phyloP scores from a whole-genome alignment of 1,140 invertebrate species.

The Ganaspis sp. region DNA sequence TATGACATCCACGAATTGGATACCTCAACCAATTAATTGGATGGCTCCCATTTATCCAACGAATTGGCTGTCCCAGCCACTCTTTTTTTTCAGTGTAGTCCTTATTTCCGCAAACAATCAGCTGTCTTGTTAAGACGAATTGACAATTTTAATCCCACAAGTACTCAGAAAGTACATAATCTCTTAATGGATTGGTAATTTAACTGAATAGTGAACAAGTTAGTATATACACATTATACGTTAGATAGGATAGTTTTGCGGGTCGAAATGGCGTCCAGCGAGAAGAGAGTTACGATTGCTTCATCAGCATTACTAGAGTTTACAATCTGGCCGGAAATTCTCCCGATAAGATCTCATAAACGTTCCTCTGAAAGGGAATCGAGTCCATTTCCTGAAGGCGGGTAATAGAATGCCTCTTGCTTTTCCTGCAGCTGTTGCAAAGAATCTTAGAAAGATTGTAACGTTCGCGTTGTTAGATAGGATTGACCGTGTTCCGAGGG shows the following conservation, averaged over 20 bases:
- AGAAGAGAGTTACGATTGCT: conserved; percentile 13
- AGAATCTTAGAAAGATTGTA: conserved; percentile 12
- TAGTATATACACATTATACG: conserved; percentile 13
- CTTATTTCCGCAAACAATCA: too few species aligned
- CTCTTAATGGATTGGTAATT: conserved; percentile 9
- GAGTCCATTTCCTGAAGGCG: conserved; percentile 16
- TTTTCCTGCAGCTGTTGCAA: conserved; percentile 10
- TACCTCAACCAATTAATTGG: too few species aligned
- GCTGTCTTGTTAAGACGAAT: too few species aligned
- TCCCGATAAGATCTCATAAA: conserved; percentile 27
- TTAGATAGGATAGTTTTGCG: conserved; percentile 13
- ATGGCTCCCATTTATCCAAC: too few species aligned
- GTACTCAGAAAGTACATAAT: not conserved
- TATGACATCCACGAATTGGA: too few species aligned
- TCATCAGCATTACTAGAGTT: conserved; percentile 15
- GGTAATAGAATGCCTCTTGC: not conserved
- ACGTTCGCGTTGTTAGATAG: not conserved
- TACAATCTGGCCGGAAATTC: conserved; percentile 11
- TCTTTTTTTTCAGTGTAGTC: too few species aligned
- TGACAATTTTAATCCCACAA: not conserved
- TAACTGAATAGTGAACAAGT: conserved; percentile 9
- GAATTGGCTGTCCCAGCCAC: too few species aligned
- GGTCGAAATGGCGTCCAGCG: not conserved
- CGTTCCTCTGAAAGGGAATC: conserved; percentile 6
- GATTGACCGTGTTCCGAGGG: conserved; percentile 23